Conservation (phyloP, 2,113 vertebrate species). For the Psettodes erumei region DNA sequence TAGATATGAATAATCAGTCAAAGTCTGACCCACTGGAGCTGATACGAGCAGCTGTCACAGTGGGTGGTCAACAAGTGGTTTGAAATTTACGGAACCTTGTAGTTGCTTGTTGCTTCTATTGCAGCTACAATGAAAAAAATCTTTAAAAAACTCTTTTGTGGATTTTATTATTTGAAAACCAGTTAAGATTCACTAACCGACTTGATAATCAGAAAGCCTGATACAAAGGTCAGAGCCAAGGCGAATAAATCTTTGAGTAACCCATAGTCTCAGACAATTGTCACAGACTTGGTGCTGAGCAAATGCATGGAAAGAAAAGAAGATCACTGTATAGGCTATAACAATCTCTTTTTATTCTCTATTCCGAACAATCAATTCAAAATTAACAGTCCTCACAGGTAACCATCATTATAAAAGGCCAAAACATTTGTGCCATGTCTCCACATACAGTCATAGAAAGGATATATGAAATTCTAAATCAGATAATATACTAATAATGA, state of each 20-base stretch:
- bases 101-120: neutral
- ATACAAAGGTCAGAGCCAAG: neutral
- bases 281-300: conserved; percentile 17
- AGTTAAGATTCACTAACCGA: neutral
- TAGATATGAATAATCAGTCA: conserved; percentile 41
- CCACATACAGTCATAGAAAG: conserved; percentile 78
- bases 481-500: conserved; percentile 78
- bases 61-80: conserved; percentile 41
- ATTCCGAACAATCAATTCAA: conserved; percentile 78
- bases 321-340: conserved; percentile 73
- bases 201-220: neutral
- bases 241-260: neutral
- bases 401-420: conserved; percentile 77
- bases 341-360: conserved; percentile 82
- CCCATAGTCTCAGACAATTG: conserved; percentile 4
- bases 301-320: conserved; percentile 60
- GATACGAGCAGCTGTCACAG: conserved; percentile 17
- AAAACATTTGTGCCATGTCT: conserved; percentile 68
- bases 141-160: neutral
- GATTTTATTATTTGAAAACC: conserved; percentile 2
- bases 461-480: conserved; percentile 81
- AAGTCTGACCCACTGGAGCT: conserved; percentile 36
- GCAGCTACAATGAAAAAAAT: neutral
- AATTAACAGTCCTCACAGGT: conserved; percentile 79
- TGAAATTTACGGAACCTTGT: conserved; percentile 36